These are phyloP conservation scores for Trachurus trachurus DNA, from an alignment of 2,797 vertebrate species.

Conservation along the genomic window DNA sequence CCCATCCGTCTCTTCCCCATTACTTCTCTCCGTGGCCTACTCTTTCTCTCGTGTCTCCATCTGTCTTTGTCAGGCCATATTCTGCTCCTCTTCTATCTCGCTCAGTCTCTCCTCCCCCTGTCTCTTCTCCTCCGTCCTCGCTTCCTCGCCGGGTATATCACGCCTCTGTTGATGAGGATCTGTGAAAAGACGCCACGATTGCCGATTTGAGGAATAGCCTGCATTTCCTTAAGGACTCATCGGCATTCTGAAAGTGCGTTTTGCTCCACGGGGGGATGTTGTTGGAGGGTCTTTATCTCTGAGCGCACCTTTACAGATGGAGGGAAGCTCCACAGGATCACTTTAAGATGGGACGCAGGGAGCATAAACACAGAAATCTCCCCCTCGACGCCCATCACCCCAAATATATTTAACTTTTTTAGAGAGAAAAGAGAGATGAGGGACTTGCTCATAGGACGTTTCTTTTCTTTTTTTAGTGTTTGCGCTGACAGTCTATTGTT, in stretches of 20 bases:
- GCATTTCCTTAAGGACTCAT: constrained; percentile 68
- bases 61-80: constrained; percentile 80
- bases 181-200: constrained; percentile 66
- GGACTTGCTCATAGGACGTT: constrained; percentile 55
- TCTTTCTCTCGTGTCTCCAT: constrained; percentile 78
- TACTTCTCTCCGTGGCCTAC: constrained; percentile 68
- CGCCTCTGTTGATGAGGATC: constrained; percentile 74
- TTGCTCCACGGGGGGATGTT: constrained; percentile 51
- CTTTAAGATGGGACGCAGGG: constrained; percentile 37
- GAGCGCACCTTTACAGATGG: constrained; percentile 69
- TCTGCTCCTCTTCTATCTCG: constrained; percentile 67
- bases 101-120: constrained; percentile 63
- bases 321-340: constrained; percentile 49
- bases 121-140: constrained; percentile 47
- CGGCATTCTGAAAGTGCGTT: constrained; percentile 63
- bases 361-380: constrained; percentile 59
- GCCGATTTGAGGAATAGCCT: constrained; percentile 68
- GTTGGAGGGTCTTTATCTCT: constrained; percentile 73
- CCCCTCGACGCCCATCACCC: constrained; percentile 59
- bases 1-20: constrained; percentile 68
- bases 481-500: constrained; percentile 58
- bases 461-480: constrained; percentile 55
- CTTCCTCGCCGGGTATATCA: constrained; percentile 63
- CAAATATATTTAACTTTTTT: constrained; percentile 66
- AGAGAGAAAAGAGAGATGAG: constrained; percentile 61